Conservation (phyloP, 2,113 vertebrate species). For the Phalacrocorax aristotelis region DNA sequence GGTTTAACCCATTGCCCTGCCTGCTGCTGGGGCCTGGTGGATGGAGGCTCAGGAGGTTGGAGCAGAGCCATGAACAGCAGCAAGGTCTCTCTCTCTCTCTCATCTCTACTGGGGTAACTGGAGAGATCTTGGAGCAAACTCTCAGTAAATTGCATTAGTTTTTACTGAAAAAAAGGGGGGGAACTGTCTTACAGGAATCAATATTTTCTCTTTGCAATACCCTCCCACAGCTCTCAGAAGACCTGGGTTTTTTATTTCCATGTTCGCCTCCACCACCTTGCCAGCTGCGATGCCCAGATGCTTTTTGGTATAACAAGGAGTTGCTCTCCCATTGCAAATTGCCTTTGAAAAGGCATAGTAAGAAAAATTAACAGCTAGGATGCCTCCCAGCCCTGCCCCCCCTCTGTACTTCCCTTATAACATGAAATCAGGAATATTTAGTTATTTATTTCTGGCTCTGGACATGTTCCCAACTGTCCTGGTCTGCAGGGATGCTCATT, state of each 20-base stretch:
- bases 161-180: not conserved
- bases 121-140: not conserved
- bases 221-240: not conserved
- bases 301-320: not conserved
- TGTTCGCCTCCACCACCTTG: too few relatives aligned
- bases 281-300: not conserved
- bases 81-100: not conserved
- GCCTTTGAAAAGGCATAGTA: not conserved
- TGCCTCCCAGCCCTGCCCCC: too few relatives aligned
- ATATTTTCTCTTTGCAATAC: not conserved
- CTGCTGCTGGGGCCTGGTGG: not conserved
- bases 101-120: not conserved
- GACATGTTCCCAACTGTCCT: fast-evolving
- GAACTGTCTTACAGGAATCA: not conserved
- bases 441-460: not conserved
- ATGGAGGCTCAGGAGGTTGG: fast-evolving
- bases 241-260: not conserved
- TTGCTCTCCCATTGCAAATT: not conserved
- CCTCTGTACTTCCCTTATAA: not conserved
- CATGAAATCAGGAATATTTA: not conserved
- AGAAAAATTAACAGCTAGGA: not conserved
- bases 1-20: not conserved
- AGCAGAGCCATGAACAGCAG: not conserved
- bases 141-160: not conserved
- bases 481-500: fast-evolving